Conservation (phyloP, 37 sponge, comb jelly and placozoan genomes). For the Corticium candelabrum region DNA sequence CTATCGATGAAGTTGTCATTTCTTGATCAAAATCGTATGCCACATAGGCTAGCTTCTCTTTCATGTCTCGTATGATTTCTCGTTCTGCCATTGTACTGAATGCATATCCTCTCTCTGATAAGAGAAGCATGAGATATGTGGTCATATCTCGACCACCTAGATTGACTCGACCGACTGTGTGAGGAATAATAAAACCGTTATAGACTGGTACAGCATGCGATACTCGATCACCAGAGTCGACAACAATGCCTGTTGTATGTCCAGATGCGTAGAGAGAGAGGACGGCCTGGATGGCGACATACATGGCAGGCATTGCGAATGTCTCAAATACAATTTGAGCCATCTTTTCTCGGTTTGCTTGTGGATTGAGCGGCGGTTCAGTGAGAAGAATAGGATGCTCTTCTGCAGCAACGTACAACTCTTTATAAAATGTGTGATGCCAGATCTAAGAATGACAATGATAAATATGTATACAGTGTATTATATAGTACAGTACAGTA, state of each 20-base stretch:
- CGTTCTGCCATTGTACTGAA: background rate
- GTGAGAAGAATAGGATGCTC: too few relatives aligned
- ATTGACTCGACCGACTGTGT: background rate
- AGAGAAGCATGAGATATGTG: background rate
- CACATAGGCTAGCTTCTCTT: background rate
- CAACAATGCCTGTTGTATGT: background rate
- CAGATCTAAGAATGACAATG: too few relatives aligned
- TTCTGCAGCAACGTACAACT: too few relatives aligned
- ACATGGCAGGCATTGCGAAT: too few relatives aligned
- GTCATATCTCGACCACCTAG: background rate
- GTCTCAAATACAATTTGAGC: too few relatives aligned
- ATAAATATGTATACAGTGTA: too few relatives aligned
- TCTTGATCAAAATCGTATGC: background rate
- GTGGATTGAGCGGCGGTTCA: too few relatives aligned
- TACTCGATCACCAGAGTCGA: background rate
- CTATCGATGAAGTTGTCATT: background rate
- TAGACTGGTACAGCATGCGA: background rate
- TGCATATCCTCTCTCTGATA: background rate
- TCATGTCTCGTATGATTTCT: background rate
- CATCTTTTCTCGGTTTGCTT: too few relatives aligned
- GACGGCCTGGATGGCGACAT: too few relatives aligned
- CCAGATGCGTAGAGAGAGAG: too few relatives aligned
- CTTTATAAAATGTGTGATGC: too few relatives aligned
- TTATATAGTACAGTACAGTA: too few relatives aligned
- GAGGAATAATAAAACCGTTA: background rate